Evolutionary conservation across 2,888 invertebrate genomes (phyloP).

Genomic region (Stenurella melanura): DNA sequence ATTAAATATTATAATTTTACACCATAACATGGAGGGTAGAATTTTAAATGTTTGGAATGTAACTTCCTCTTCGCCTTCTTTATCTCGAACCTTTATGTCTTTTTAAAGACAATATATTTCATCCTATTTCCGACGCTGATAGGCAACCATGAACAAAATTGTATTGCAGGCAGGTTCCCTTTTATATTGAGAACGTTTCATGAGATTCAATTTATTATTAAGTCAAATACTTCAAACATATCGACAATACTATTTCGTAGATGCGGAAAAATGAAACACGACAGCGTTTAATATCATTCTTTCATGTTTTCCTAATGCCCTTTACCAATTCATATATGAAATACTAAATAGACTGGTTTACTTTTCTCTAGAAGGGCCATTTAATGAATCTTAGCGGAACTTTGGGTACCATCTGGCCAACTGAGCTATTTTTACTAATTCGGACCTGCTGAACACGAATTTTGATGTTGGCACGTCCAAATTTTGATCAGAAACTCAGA

Average conservation of each 20-base stretch:
- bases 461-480: too few relatives aligned
- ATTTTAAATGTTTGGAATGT: not conserved
- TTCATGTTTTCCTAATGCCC: too few relatives aligned
- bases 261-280: not conserved
- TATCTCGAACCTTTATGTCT: not conserved
- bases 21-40: not conserved
- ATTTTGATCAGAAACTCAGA: too few relatives aligned
- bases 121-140: not conserved
- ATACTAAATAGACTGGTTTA: too few relatives aligned
- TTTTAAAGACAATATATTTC: not conserved
- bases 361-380: too few relatives aligned
- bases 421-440: too few relatives aligned
- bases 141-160: not conserved
- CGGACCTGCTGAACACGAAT: too few relatives aligned
- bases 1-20: too few relatives aligned
- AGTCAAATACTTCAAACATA: not conserved
- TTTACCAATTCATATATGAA: too few relatives aligned
- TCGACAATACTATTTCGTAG: not conserved
- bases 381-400: too few relatives aligned
- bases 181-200: not conserved
- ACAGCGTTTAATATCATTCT: not conserved
- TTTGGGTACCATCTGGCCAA: too few relatives aligned
- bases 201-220: not conserved
- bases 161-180: not conserved
- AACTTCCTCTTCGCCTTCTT: not conserved